A percentile compares a stretch with the other conserved stretches of the same genome.
Conservation (phyloP, 2,797 vertebrate genomes). For the Tiaroga cobitis region DNA sequence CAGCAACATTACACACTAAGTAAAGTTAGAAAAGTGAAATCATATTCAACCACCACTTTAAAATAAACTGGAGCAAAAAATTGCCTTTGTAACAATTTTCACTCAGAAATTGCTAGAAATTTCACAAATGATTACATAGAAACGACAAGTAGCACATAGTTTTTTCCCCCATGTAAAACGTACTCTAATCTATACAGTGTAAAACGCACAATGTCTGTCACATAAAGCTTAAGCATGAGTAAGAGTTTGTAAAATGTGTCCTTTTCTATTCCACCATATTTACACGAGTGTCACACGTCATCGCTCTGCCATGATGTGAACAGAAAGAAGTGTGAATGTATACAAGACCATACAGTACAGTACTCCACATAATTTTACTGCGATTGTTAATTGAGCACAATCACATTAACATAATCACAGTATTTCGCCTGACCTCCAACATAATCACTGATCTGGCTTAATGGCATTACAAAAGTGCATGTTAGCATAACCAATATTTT, state of each 20-base stretch:
- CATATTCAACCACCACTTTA: too few relatives aligned
- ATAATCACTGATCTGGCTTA: background rate
- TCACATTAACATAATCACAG: conserved; percentile 14
- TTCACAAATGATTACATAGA: background rate
- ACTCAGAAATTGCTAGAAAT: background rate
- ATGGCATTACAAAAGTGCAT: conserved; percentile 2
- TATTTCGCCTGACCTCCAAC: conserved; percentile 1
- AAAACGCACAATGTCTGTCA: background rate
- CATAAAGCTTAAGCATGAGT: background rate
- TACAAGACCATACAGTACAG: background rate
- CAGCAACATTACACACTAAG: too few relatives aligned
- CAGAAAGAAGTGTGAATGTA: background rate
- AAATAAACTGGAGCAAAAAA: background rate
- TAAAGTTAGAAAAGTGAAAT: too few relatives aligned
- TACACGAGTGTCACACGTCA: background rate
- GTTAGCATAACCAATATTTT: background rate
- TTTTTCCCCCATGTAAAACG: background rate
- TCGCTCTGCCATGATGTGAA: too few relatives aligned
- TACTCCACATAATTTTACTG: background rate
- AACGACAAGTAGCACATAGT: background rate
- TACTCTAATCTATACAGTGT: background rate
- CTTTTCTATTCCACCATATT: background rate
- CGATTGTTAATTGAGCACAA: conserved; percentile 18
- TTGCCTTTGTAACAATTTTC: background rate
- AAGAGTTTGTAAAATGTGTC: background rate